Base-by-base conservation (phyloP, 2,113 vertebrate species). In the Carollia perspicillata region DNA sequence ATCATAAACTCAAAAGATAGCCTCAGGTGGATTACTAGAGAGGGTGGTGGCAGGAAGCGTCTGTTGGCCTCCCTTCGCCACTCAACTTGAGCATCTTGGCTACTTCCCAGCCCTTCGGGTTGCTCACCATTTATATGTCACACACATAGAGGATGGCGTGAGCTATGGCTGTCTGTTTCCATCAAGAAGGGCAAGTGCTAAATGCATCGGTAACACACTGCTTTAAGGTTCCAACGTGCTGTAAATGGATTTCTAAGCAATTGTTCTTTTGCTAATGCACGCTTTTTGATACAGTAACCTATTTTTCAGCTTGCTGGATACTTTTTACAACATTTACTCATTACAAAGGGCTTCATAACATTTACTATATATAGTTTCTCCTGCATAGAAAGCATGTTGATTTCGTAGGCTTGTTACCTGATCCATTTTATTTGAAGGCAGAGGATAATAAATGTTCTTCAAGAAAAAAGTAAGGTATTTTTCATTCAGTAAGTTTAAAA, bases 401-500 rank as follows among this genome's bases (percentile, higher is more conserved):
- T 93, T 97, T 89, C 44, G n/a, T 44, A 84, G n/a, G 53, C 1
- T 4, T 81, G 42, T 90, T 58, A 74, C 16, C n/a, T 51, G n/a
- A 84, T 9, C 6, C 22, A 60, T 87, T 84, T 80, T 89, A 75
- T 88, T 49, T 74, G 35, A 3, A 23, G 58, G 18, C 37, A 53
- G 3, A 69, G 26, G 49, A 88, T 71, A 75, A 93, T 28, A 87
- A 80, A 84, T 35, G 17, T 42, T 28, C 40, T 74, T 90, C 33
- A n/a, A n/a, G 42, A 83, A 92, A 74, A 95, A 79, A 44, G 22
- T 51, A n/a, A 74, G 16, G 2, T 53, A 55, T 49, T 78, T 81
- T 90, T 63, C 17, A 90, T 53, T 3, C 13, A 95, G 89, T 28
- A 65, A 37, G 4, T 17, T 93, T 92, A 71, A 95, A 95, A 79